These are phyloP conservation scores for Bucco capensis DNA, from an alignment of 2,113 vertebrate species.

Conservation along the genomic window DNA sequence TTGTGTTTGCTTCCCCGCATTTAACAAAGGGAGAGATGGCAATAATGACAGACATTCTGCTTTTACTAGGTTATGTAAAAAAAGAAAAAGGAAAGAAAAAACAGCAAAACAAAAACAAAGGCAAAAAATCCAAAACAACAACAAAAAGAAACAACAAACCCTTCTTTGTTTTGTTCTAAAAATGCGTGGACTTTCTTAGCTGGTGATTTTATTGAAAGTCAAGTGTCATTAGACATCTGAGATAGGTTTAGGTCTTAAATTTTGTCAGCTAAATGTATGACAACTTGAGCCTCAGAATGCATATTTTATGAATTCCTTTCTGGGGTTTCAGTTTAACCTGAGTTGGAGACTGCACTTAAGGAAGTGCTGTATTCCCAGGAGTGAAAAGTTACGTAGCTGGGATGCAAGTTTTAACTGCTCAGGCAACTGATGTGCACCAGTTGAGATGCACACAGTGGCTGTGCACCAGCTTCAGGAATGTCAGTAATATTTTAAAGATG, in stretches of 20 bases:
- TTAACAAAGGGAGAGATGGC: rapidly evolving
- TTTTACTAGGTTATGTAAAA: not conserved
- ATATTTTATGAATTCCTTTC: not conserved
- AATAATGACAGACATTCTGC: not conserved
- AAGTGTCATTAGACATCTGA: not conserved
- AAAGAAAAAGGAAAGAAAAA: too few relatives aligned
- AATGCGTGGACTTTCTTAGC: not conserved
- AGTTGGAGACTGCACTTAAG: not conserved
- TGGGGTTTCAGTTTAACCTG: not conserved
- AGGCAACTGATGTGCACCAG: not conserved
- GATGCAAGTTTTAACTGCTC: not conserved
- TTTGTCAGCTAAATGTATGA: not conserved
- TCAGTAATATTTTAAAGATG: not conserved
- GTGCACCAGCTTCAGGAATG: not conserved
- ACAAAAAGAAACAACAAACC: not conserved
- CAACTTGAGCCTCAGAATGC: not conserved
- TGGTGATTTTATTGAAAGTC: not conserved
- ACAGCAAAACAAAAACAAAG: too few relatives aligned
- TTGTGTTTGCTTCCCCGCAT: not conserved
- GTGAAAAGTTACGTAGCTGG: not conserved
- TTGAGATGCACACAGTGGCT: too few relatives aligned
- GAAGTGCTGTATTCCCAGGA: not conserved
- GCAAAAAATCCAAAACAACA: too few relatives aligned
- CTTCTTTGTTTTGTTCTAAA: not conserved
- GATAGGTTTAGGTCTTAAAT: not conserved